phyloP scores from a whole-genome alignment of 2,113 vertebrate genomes.

The Zosterops pallidus region DNA sequence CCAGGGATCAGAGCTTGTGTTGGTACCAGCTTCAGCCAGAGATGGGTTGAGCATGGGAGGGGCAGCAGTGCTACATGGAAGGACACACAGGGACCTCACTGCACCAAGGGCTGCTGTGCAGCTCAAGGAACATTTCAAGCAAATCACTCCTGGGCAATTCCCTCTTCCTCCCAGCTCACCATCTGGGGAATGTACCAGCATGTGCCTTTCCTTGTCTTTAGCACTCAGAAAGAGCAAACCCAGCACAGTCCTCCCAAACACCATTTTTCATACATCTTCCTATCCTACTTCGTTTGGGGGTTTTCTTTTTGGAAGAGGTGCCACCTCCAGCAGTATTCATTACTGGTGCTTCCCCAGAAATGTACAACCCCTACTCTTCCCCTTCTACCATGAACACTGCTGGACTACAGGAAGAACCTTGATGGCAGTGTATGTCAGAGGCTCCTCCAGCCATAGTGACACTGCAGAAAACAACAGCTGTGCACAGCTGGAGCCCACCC shows the following conservation, averaged over 20 bases:
- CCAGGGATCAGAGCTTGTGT: accelerated
- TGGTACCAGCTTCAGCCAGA: neutral
- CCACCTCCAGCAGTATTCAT: neutral
- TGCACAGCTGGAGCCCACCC: neutral
- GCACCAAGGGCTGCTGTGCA: neutral
- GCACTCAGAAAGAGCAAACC: neutral
- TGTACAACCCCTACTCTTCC: accelerated
- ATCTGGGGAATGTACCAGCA: neutral
- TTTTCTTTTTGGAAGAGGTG: neutral
- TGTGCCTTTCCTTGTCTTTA: neutral
- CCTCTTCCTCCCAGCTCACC: neutral
- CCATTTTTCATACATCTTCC: neutral
- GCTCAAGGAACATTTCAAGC: neutral
- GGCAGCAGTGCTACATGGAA: neutral
- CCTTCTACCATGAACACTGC: neutral
- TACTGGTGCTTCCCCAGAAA: neutral
- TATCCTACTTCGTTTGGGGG: neutral
- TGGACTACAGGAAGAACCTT: neutral
- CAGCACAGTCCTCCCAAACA: neutral
- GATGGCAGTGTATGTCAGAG: neutral
- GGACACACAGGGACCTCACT: neutral
- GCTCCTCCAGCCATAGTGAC: neutral
- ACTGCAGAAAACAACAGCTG: neutral
- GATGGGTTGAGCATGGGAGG: neutral
- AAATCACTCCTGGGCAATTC: neutral